Base-by-base conservation (phyloP, 2,888 invertebrate genomes). In the Philaethria dido region DNA sequence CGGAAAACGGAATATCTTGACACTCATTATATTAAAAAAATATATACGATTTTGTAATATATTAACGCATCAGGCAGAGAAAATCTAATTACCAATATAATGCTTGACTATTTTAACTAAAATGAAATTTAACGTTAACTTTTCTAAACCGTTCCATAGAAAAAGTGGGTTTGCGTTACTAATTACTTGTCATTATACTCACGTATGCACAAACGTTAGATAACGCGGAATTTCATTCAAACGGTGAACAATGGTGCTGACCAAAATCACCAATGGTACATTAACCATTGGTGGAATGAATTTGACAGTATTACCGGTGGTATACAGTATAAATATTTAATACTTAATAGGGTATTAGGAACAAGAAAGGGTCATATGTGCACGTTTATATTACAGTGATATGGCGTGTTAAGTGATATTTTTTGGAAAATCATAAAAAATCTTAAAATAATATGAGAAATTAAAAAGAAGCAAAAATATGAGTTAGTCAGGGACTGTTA, bases 271-370 rank as follows among this genome's bases (percentile, higher is more conserved):
- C 42, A 57, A 57, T 57, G 57, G 52, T 2, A n/a, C n/a, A n/a
- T n/a, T n/a, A n/a, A n/a, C n/a, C n/a, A n/a, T 11, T 5, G 6
- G 22, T 8, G 62, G 59, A 50, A 62, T 62, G 57, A 52, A 50
- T 47, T 22, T 50, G 47, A 48, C 18, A 18, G 62, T 47, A 52
- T 59, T 57, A 44, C 50, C 54, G 54, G 54, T 66, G n/a, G n/a
- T n/a, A n/a, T n/a, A 36, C 68, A 72, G 74, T 77, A 72, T 70
- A 77, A 81, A 68, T n/a, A n/a, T n/a, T 77, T 72, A 75, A 73
- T 76, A 71, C 76, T 72, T 63, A 69, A 62, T 70, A 67, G 59
- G 33, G 9, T 11, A 47, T 48, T 64, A 60, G 42, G 64, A 55
- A 66, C 57, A 52, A 61, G 64, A 52, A 62, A 64, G 50, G 50